phyloP scores from a whole-genome alignment of 1,140 invertebrate genomes.

The Diprion similis region DNA sequence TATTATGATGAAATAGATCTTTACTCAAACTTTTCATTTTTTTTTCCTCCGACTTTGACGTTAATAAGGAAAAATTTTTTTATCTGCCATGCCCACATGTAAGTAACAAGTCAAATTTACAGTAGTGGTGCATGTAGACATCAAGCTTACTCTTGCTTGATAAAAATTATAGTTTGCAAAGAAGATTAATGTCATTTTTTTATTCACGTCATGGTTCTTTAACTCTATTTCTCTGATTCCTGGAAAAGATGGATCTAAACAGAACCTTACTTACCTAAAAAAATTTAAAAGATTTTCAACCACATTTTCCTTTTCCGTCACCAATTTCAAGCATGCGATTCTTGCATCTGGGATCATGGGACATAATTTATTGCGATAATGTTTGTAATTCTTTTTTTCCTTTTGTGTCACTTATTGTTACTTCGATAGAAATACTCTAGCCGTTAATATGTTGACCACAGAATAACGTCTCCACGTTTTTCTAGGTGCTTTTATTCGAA shows the following conservation, averaged over 20 bases:
- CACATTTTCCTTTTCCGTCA: background rate
- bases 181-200: background rate
- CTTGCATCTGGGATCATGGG: too few species aligned
- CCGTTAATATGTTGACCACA: too few species aligned
- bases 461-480: too few species aligned
- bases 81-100: background rate
- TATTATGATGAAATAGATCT: background rate
- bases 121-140: too few species aligned
- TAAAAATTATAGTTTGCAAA: background rate
- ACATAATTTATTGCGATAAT: too few species aligned
- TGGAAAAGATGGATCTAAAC: background rate
- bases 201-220: background rate
- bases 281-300: background rate
- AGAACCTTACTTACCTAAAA: background rate
- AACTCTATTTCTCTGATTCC: background rate
- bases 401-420: too few species aligned
- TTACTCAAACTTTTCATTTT: background rate
- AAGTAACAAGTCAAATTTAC: background rate
- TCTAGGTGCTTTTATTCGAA: too few species aligned
- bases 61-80: background rate
- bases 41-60: background rate
- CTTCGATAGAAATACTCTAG: too few species aligned
- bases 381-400: too few species aligned
- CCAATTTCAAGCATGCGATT: too few species aligned
- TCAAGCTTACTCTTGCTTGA: background rate